phyloP scores from a whole-genome alignment of 2,797 vertebrate species.

The Chromis chromis region DNA sequence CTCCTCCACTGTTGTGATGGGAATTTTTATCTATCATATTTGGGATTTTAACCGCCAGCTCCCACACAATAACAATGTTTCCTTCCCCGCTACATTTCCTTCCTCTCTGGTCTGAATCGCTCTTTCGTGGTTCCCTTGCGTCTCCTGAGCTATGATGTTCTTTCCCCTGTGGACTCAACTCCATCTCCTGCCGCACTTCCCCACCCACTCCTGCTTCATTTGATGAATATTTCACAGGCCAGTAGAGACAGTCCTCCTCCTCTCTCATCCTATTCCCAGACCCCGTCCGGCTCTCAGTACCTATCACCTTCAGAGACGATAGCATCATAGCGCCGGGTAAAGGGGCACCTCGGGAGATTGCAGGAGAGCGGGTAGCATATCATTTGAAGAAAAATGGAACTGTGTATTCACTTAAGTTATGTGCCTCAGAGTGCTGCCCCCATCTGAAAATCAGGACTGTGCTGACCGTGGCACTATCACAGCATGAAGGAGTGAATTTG shows the following conservation, averaged over 20 bases:
- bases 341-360: constrained; percentile 52
- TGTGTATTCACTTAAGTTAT: constrained; percentile 52
- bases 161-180: constrained; percentile 65
- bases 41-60: constrained; percentile 48
- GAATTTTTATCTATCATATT: constrained; percentile 38
- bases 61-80: constrained; percentile 50
- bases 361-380: constrained; percentile 42
- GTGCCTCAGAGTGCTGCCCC: constrained; percentile 28
- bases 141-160: constrained; percentile 66
- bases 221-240: constrained; percentile 85
- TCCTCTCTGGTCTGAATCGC: constrained; percentile 35
- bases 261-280: constrained; percentile 72
- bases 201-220: constrained; percentile 66
- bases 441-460: constrained; percentile 23
- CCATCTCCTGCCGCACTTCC: constrained; percentile 68
- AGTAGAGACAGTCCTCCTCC: constrained; percentile 74
- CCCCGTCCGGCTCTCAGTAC: constrained; percentile 68
- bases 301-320: constrained; percentile 74
- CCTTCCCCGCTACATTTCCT: constrained; percentile 32
- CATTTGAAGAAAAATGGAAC: constrained; percentile 47
- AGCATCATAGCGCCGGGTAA: constrained; percentile 40
- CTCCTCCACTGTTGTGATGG: constrained; percentile 21
- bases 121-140: constrained; percentile 39
- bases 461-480: constrained; percentile 30
- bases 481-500: constrained; percentile 16